Evolutionary conservation across 2,888 invertebrate genomes (phyloP).

Genomic region (Morpho deidamia): DNA sequence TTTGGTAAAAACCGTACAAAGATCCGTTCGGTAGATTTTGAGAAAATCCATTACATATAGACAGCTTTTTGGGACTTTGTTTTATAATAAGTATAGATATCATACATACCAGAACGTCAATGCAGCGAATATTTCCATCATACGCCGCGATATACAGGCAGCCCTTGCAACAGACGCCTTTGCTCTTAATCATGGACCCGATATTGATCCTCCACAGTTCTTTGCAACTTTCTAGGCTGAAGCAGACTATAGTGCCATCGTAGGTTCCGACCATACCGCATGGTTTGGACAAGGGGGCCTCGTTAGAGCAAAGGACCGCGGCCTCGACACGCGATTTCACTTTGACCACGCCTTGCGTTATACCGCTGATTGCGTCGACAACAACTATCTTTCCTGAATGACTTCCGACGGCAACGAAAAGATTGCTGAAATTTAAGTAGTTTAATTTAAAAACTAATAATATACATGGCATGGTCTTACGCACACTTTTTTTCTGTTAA

Average conservation of each 20-base stretch:
- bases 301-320: slow-evolving; percentile 63
- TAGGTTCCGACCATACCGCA: slow-evolving; percentile 86
- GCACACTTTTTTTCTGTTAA: no score
- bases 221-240: slow-evolving; percentile 72
- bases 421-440: slow-evolving; percentile 47
- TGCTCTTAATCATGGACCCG: slow-evolving; percentile 81
- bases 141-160: slow-evolving; percentile 84
- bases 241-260: slow-evolving; percentile 84
- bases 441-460: no score
- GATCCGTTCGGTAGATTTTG: no score
- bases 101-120: slow-evolving; percentile 69
- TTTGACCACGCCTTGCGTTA: slow-evolving; percentile 58
- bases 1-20: no score
- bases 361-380: slow-evolving; percentile 74
- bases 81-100: no score
- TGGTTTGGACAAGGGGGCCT: slow-evolving; percentile 30
- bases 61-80: no score
- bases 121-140: slow-evolving; percentile 81
- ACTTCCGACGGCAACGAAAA: slow-evolving; percentile 59
- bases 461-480: no score
- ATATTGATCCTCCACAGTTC: slow-evolving; percentile 81
- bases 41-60: no score
- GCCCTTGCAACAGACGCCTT: slow-evolving; percentile 49
- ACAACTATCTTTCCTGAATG: slow-evolving; percentile 86
- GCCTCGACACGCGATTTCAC: slow-evolving; percentile 87